Evolutionary conservation across 2,113 vertebrate species (phyloP).

Genomic region (Lasiurus borealis): DNA sequence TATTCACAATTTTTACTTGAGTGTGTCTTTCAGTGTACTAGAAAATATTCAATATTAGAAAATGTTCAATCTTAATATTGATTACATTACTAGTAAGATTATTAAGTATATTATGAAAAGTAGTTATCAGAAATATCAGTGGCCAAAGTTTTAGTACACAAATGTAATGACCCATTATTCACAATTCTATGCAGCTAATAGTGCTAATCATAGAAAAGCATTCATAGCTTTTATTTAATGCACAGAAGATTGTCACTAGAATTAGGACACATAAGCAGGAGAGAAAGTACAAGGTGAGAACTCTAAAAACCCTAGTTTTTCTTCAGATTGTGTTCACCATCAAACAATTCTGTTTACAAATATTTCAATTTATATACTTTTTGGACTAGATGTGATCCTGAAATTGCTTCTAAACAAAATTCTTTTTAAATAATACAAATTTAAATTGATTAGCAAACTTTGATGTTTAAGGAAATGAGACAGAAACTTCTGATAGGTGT

Average conservation of each 20-base stretch:
- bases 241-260: neutral
- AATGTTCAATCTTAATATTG: too few relatives aligned
- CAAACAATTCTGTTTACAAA: neutral
- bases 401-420: constrained; percentile 23
- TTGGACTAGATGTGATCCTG: neutral
- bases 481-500: constrained; percentile 16
- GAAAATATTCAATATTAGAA: neutral
- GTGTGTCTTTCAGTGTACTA: neutral
- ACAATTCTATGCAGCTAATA: neutral
- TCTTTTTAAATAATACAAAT: constrained; percentile 23
- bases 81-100: neutral
- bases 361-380: neutral
- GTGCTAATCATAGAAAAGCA: neutral
- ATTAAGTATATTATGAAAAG: neutral
- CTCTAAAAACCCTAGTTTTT: neutral
- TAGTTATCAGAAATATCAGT: neutral
- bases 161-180: neutral
- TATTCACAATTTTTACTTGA: neutral
- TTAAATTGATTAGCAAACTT: constrained; percentile 29
- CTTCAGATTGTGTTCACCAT: neutral
- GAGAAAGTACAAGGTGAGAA: neutral
- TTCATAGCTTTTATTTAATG: neutral
- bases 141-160: neutral
- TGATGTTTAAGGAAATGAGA: constrained; percentile 18
- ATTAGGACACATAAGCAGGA: neutral